These are phyloP conservation scores for Macaria notata DNA, from an alignment of 2,888 invertebrate genomes.

Conservation along the genomic window DNA sequence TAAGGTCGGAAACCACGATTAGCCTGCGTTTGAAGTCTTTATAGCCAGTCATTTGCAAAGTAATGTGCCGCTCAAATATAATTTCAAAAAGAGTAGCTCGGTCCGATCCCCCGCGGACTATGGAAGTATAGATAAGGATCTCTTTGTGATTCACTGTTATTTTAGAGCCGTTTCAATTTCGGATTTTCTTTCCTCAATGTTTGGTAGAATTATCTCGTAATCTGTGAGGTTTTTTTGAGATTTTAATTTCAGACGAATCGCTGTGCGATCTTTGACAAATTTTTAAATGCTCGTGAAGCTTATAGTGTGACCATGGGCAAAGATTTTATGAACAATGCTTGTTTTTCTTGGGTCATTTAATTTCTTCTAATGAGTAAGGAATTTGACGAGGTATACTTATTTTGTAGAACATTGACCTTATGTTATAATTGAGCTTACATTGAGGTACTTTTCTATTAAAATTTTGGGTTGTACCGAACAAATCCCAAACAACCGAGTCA, in stretches of 20 bases:
- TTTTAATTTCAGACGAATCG: background rate
- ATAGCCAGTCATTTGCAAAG: constrained; percentile 72
- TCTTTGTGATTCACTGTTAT: constrained; percentile 33
- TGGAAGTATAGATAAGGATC: constrained; percentile 32
- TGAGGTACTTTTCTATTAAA: no score
- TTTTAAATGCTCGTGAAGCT: no score
- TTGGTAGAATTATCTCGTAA: constrained; percentile 20
- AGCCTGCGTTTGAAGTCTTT: constrained; percentile 79
- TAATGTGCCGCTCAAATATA: constrained; percentile 75
- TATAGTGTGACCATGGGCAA: no score
- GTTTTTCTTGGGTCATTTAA: no score
- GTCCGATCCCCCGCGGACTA: constrained; percentile 40
- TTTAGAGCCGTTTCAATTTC: constrained; percentile 23
- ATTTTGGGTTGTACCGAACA: background rate
- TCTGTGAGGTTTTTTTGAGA: constrained; percentile 3
- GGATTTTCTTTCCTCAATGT: constrained; percentile 14
- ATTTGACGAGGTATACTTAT: no score
- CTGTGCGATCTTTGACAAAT: background rate
- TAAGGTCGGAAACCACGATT: constrained; percentile 79
- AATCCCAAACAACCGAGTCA: background rate
- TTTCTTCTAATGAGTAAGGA: no score
- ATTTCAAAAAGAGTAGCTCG: constrained; percentile 67
- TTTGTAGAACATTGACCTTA: no score
- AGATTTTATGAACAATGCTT: no score
- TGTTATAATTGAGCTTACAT: no score